A percentile compares a stretch with the other conserved stretches of the same genome.
Evolutionary conservation across 2,888 invertebrate genomes (phyloP).

Genomic region (Stenotaenia linearis): DNA sequence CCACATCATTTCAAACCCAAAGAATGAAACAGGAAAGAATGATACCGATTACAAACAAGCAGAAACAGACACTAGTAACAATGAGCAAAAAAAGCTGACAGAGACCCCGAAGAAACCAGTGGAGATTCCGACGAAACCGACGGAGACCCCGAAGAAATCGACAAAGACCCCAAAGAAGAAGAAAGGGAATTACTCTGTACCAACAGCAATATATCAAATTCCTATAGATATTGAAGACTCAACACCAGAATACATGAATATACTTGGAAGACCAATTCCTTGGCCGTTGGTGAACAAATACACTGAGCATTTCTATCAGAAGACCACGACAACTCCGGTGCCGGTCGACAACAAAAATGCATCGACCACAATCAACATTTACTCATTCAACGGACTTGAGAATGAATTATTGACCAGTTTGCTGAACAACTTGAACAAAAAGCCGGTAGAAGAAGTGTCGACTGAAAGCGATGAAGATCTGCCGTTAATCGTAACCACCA

Average conservation of each 20-base stretch:
- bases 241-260: constrained; percentile 27
- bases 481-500: not conserved
- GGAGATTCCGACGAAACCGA: too few relatives aligned
- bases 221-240: constrained; percentile 21
- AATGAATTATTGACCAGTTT: not conserved
- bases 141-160: too few relatives aligned
- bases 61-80: not conserved
- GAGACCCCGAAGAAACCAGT: too few relatives aligned
- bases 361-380: constrained; percentile 27
- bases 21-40: not conserved
- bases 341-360: not conserved
- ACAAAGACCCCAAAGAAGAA: not conserved
- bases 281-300: not conserved
- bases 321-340: not conserved
- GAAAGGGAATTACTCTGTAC: not conserved
- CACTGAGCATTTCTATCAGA: not conserved
- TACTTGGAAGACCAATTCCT: constrained; percentile 22
- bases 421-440: not conserved
- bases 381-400: constrained; percentile 3
- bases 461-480: not conserved
- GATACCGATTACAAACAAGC: not conserved
- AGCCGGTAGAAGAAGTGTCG: not conserved
- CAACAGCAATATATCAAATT: not conserved
- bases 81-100: not conserved
- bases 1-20: not conserved